These are phyloP conservation scores for Manis crassicaudata DNA, from an alignment of 2,797 vertebrate genomes.

Conservation along the genomic window DNA sequence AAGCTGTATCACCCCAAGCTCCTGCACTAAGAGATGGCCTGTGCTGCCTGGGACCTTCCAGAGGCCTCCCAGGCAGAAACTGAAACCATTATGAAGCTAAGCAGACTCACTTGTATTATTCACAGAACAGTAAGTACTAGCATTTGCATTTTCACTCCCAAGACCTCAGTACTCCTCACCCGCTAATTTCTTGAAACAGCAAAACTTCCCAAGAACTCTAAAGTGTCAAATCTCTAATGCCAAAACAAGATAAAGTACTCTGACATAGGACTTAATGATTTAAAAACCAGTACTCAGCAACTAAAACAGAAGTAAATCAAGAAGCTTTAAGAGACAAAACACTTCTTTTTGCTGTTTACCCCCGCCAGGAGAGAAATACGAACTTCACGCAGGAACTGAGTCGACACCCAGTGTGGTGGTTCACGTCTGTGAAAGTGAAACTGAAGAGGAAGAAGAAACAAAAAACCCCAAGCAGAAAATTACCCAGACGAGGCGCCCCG, in stretches of 20 bases:
- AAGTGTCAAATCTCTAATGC: background rate
- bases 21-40: rapidly evolving
- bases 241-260: background rate
- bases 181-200: background rate
- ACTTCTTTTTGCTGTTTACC: background rate
- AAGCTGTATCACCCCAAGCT: too few relatives aligned
- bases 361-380: slow-evolving; percentile 95
- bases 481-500: slow-evolving; percentile 95
- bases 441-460: slow-evolving; percentile 90
- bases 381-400: slow-evolving; percentile 97
- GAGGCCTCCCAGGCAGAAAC: background rate
- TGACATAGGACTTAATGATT: background rate
- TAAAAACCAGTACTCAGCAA: background rate
- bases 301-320: background rate
- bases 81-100: background rate
- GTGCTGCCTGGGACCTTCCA: background rate
- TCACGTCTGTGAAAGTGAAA: slow-evolving; percentile 98
- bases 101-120: background rate
- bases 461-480: slow-evolving; percentile 93
- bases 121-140: background rate
- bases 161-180: background rate
- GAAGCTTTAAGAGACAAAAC: background rate
- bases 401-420: slow-evolving; percentile 98
- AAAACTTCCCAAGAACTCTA: background rate
- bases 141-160: background rate